Evolutionary conservation across 2,113 vertebrate species (phyloP).

Genomic region (Oxygymnocypris stewartii): DNA sequence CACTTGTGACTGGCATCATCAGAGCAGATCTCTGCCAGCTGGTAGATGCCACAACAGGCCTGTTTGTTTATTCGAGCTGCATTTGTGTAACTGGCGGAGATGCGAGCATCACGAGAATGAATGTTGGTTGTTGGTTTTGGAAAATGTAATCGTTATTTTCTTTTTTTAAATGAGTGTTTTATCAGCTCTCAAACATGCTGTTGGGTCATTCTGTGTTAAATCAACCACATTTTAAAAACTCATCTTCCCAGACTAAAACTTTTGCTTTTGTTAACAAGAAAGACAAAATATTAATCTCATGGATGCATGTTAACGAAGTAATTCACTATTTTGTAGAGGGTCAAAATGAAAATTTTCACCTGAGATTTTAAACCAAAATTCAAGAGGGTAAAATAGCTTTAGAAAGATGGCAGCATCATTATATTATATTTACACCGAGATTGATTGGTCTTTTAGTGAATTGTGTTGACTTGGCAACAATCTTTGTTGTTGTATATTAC

Average conservation of each 20-base stretch:
- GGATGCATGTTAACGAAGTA: neutral
- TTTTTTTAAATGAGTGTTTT: neutral
- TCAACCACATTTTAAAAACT: neutral
- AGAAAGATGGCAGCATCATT: too few relatives aligned
- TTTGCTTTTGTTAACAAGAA: neutral
- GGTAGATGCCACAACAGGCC: neutral
- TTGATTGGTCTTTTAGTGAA: neutral
- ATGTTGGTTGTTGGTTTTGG: neutral
- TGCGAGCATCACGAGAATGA: neutral
- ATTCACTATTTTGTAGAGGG: neutral
- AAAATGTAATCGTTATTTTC: neutral
- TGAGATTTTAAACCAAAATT: neutral
- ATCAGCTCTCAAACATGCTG: neutral
- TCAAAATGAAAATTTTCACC: neutral
- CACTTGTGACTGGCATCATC: slow-evolving; percentile 31
- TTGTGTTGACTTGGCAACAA: neutral
- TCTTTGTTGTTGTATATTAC: neutral
- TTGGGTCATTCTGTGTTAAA: neutral
- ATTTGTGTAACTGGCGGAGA: slow-evolving; percentile 1
- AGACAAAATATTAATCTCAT: neutral
- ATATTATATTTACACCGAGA: neutral
- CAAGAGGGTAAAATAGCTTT: neutral
- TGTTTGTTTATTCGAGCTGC: neutral
- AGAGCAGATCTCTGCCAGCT: slow-evolving; percentile 13
- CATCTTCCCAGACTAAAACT: neutral